These are phyloP conservation scores for Nomada lathburiana DNA, from an alignment of 2,888 invertebrate genomes.

Conservation along the genomic window DNA sequence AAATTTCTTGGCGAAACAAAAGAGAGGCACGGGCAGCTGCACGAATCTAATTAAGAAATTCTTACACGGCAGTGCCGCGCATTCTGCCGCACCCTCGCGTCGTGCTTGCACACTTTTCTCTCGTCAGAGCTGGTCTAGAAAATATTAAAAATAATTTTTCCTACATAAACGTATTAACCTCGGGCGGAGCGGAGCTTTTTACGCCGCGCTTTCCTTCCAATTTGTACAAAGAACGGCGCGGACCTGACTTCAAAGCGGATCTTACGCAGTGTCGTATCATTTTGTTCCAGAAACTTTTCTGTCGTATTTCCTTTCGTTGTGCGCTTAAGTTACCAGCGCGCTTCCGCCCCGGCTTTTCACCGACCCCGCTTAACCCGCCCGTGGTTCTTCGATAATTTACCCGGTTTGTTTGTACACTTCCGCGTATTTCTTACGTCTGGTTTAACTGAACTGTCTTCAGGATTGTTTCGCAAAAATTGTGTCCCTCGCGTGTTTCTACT, in stretches of 20 bases:
- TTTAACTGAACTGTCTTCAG: slow-evolving; percentile 19
- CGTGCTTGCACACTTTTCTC: slow-evolving; percentile 32
- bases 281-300: slow-evolving; percentile 64
- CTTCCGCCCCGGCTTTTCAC: slow-evolving; percentile 48
- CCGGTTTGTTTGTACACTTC: slow-evolving; percentile 28
- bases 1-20: slow-evolving; percentile 72
- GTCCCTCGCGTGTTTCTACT: neutral
- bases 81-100: slow-evolving; percentile 63
- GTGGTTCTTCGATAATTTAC: slow-evolving; percentile 36
- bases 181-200: slow-evolving; percentile 66
- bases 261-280: slow-evolving; percentile 71
- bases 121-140: slow-evolving; percentile 67
- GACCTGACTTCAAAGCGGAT: slow-evolving; percentile 73
- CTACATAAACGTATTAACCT: slow-evolving; percentile 81
- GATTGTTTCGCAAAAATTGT: neutral
- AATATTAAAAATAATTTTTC: slow-evolving; percentile 82
- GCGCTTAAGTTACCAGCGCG: slow-evolving; percentile 49
- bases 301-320: slow-evolving; percentile 53
- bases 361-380: slow-evolving; percentile 24
- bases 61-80: slow-evolving; percentile 79
- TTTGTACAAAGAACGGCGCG: slow-evolving; percentile 73
- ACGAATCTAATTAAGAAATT: slow-evolving; percentile 82
- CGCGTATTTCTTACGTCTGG: slow-evolving; percentile 7
- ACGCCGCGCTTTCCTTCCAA: slow-evolving; percentile 73
- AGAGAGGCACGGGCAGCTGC: slow-evolving; percentile 70